phyloP scores from a whole-genome alignment of 2,888 invertebrate species.

The Epicampocera succincta region DNA sequence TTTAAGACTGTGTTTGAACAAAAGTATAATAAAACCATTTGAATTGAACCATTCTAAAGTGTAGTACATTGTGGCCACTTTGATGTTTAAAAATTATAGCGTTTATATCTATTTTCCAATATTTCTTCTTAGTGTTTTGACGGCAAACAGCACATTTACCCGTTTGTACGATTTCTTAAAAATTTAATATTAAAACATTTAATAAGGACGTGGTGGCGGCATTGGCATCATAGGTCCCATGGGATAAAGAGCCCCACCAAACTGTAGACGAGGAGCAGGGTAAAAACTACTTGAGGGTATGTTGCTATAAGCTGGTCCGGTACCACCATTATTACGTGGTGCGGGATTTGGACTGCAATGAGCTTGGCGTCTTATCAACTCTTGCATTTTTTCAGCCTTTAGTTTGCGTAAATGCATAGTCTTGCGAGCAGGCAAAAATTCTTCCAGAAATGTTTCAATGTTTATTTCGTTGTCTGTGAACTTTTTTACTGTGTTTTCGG shows the following conservation, averaged over 20 bases:
- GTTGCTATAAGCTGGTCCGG: conserved; percentile 75
- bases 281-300: conserved; percentile 75
- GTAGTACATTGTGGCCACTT: neutral
- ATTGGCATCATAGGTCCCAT: conserved; percentile 90
- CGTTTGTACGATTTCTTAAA: conserved; percentile 41
- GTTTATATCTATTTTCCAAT: conserved; percentile 17
- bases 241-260: conserved; percentile 80
- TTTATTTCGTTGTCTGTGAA: conserved; percentile 87
- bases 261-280: conserved; percentile 70
- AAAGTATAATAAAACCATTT: conserved; percentile 11
- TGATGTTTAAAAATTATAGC: conserved; percentile 1
- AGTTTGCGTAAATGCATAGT: conserved; percentile 91
- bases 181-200: conserved; percentile 36
- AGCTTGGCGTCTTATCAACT: conserved; percentile 83
- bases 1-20: conserved; percentile 14
- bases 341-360: conserved; percentile 38
- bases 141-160: conserved; percentile 27
- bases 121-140: neutral
- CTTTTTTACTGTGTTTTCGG: conserved; percentile 91
- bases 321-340: conserved; percentile 43
- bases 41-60: conserved; percentile 16
- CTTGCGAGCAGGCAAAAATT: conserved; percentile 89
- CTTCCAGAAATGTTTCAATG: conserved; percentile 92
- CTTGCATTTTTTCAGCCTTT: conserved; percentile 96
- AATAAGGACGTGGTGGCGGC: conserved; percentile 90